Conservation (phyloP, 2,113 vertebrate genomes). For the Perognathus longimembris region DNA sequence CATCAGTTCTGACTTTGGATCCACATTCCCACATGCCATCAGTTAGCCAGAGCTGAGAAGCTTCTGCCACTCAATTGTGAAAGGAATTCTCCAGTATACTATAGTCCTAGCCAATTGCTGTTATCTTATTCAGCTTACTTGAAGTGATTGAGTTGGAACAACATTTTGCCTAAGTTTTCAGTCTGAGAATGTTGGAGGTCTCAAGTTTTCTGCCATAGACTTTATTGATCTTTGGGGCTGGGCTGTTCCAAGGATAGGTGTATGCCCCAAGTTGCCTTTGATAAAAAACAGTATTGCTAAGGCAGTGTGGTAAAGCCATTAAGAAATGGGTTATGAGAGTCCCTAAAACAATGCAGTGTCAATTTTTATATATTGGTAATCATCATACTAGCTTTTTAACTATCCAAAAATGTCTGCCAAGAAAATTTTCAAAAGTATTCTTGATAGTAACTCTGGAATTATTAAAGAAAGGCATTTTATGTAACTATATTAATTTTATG, state of each 20-base stretch:
- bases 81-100: not conserved
- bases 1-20: not conserved
- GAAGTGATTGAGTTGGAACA: not conserved
- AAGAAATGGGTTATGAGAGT: not conserved
- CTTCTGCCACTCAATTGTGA: not conserved
- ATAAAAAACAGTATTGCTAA: not conserved
- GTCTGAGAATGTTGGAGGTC: not conserved
- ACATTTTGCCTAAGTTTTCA: slow-evolving; percentile 32
- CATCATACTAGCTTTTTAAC: slow-evolving; percentile 41
- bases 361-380: slow-evolving; percentile 53
- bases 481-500: slow-evolving; percentile 54
- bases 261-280: not conserved
- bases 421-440: slow-evolving; percentile 50
- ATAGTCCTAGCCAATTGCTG: not conserved
- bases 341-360: slow-evolving; percentile 1
- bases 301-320: not conserved
- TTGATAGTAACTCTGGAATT: slow-evolving; percentile 61
- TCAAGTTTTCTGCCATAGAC: slow-evolving; percentile 1
- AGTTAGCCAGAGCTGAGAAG: not conserved
- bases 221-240: slow-evolving; percentile 25
- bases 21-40: not conserved
- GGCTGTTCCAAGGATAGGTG: not conserved
- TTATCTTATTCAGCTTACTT: not conserved
- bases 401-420: slow-evolving; percentile 64
- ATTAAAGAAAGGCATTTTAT: slow-evolving; percentile 55